These are phyloP conservation scores for Hanleya hanleyi DNA, from an alignment of 2,888 invertebrate species.

Conservation along the genomic window DNA sequence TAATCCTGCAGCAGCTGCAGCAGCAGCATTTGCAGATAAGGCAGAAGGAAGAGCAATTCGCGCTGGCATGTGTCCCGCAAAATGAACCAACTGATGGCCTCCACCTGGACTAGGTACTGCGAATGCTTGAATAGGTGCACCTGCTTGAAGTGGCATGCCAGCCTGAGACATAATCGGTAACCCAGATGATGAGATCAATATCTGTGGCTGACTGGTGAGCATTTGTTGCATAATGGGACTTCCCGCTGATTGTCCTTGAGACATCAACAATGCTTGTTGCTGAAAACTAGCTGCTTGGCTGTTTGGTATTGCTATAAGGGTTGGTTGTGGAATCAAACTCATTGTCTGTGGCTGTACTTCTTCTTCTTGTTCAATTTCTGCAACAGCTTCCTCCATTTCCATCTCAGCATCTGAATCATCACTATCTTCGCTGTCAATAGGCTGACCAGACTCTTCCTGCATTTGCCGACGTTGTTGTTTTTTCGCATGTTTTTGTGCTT, in stretches of 20 bases:
- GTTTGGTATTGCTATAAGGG: constrained; percentile 35
- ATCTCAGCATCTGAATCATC: constrained; percentile 38
- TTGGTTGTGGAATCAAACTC: constrained; percentile 15
- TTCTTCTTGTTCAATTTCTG: constrained; percentile 15
- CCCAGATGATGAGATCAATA: constrained; percentile 17
- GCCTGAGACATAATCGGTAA: constrained; percentile 38
- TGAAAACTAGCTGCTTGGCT: constrained; percentile 25
- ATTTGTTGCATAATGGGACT: constrained; percentile 49
- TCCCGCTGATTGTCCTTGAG: constrained; percentile 44
- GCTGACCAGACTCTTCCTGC: constrained; percentile 65
- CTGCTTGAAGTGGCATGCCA: constrained; percentile 57
- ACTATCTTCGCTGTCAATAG: constrained; percentile 39
- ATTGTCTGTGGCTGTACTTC: neutral
- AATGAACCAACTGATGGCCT: neutral
- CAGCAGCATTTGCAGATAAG: constrained; percentile 37
- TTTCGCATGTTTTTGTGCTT: constrained; percentile 87
- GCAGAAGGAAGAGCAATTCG: constrained; percentile 20
- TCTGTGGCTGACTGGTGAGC: constrained; percentile 15
- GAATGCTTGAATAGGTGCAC: constrained; percentile 58
- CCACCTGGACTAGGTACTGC: constrained; percentile 40
- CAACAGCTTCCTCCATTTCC: constrained; percentile 12
- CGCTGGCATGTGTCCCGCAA: neutral
- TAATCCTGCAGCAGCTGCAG: constrained; percentile 35
- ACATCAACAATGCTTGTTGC: constrained; percentile 45
- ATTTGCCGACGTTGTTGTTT: constrained; percentile 81